These are phyloP conservation scores for Nipponia nippon DNA, from an alignment of 2,113 vertebrate genomes.

Conservation along the genomic window DNA sequence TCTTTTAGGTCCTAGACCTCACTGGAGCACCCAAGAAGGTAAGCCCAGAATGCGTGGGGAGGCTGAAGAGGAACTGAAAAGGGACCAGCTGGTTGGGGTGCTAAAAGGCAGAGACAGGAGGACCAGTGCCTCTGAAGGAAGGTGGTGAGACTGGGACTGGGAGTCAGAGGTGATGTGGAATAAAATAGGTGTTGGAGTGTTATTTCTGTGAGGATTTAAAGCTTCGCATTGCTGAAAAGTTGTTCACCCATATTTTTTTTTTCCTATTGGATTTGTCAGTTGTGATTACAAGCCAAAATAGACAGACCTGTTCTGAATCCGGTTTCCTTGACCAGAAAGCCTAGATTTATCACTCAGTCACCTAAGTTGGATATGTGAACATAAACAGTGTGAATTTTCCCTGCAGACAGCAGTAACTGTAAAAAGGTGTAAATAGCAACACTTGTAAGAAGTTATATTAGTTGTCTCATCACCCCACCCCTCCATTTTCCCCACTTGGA, in stretches of 20 bases:
- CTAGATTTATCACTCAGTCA: not conserved
- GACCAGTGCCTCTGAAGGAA: not conserved
- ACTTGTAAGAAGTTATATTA: not conserved
- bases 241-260: not conserved
- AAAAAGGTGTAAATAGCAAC: conserved; percentile 6
- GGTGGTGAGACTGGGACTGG: not conserved
- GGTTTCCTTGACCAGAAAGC: not conserved
- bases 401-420: not conserved
- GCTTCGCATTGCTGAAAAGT: not conserved
- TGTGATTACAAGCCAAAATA: not conserved
- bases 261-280: not conserved
- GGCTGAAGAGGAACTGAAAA: not conserved
- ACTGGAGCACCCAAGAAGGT: not conserved
- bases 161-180: not conserved
- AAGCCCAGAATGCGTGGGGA: not conserved
- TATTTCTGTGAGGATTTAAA: not conserved
- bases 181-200: not conserved
- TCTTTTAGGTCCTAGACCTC: not conserved
- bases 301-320: not conserved
- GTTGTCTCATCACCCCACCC: not conserved
- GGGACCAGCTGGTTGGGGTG: not conserved
- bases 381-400: not conserved
- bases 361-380: conserved; percentile 6
- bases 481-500: not conserved
- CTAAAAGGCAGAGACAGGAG: not conserved